Base-by-base conservation (phyloP, 2,797 vertebrate species). In the Sebastolobus altivelis region DNA sequence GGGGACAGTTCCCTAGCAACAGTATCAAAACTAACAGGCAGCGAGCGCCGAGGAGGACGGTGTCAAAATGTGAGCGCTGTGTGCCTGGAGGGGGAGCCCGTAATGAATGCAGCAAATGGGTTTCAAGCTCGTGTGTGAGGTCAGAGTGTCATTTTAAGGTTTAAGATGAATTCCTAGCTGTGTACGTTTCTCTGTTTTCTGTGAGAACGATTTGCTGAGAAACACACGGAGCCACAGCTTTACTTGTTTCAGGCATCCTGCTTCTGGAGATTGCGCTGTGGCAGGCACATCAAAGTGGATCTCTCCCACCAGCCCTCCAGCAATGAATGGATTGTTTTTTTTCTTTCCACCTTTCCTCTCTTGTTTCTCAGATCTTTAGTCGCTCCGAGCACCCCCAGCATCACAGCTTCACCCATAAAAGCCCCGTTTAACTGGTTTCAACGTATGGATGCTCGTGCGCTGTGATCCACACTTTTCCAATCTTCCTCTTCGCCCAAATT, bases 1-100 rank as follows among this genome's bases (percentile, higher is more conserved):
- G 83, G 88, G 91, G 92, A 92, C 76, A 82, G 93, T 95, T 95
- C 71, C 95, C 89, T 94, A 94, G 93, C 95, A 95, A 95, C 94
- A 11, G 67, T 78, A 91, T 91, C 89, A 89, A 91, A 93, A 94
- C 86, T 88, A 89, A 87, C 73, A 89, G 82, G 79, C 81, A 70
- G 84, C 27, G 14, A 80, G 79, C 43, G 72, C 62, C 6, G 77
- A 72, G 63, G 79, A 86, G 71, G 72, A 84, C 37, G 71, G 81
- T 88, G 90, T 91, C 85, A 87, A 89, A 77, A 89, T 79, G 75
- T 68, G 74, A 90, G 83, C 14, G 49, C 61, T 61, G 40, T 52
- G 76, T 9, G 72, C 76, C 79, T 76, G 79, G 77, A 78, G 81
- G 83, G 29, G 65, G 22, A 61, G 72, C 65, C 68, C 52, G 27